A percentile compares a stretch with the other conserved stretches of the same genome.
Conservation (phyloP, 2,113 vertebrate genomes). For the Seriola aureovittata region DNA sequence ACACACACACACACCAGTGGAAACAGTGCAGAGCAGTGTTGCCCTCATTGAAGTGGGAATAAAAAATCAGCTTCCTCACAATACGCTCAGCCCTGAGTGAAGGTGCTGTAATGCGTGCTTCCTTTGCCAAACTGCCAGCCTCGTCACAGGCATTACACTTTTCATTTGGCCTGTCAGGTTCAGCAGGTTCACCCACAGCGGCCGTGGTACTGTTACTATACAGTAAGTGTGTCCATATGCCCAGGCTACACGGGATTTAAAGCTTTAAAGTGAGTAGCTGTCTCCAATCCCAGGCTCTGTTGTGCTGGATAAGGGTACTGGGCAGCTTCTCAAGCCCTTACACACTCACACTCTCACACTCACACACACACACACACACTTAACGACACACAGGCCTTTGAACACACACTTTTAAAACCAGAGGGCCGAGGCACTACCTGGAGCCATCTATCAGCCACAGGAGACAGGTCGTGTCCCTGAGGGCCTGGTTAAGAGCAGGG, state of each 20-base stretch:
- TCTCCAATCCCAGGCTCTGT: slow-evolving; percentile 20
- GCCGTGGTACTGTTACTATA: slow-evolving; percentile 23
- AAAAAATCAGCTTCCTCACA: slow-evolving; percentile 34
- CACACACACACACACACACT: slow-evolving; percentile 25
- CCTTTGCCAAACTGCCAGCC: slow-evolving; percentile 6
- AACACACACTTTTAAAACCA: slow-evolving; percentile 42
- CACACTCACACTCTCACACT: slow-evolving; percentile 1
- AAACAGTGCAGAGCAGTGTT: slow-evolving; percentile 12
- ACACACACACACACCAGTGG: neutral
- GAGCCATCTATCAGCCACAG: slow-evolving; percentile 73
- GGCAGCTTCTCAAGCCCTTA: slow-evolving; percentile 31
- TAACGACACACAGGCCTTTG: slow-evolving; percentile 52
- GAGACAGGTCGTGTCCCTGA: slow-evolving; percentile 67
- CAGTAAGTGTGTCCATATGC: slow-evolving; percentile 40
- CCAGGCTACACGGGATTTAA: neutral
- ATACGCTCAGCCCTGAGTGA: slow-evolving; percentile 1
- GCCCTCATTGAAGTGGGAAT: slow-evolving; percentile 38
- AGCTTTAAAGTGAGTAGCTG: slow-evolving; percentile 29
- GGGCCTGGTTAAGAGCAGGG: slow-evolving; percentile 59
- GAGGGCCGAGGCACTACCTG: slow-evolving; percentile 63
- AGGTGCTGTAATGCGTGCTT: slow-evolving; percentile 14
- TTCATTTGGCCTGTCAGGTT: slow-evolving; percentile 42
- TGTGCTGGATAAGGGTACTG: slow-evolving; percentile 8
- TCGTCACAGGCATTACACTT: slow-evolving; percentile 1
- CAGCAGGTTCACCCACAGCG: slow-evolving; percentile 47